Base-by-base conservation (phyloP, 2,113 vertebrate species). In the Todiramphus saurophagus region DNA sequence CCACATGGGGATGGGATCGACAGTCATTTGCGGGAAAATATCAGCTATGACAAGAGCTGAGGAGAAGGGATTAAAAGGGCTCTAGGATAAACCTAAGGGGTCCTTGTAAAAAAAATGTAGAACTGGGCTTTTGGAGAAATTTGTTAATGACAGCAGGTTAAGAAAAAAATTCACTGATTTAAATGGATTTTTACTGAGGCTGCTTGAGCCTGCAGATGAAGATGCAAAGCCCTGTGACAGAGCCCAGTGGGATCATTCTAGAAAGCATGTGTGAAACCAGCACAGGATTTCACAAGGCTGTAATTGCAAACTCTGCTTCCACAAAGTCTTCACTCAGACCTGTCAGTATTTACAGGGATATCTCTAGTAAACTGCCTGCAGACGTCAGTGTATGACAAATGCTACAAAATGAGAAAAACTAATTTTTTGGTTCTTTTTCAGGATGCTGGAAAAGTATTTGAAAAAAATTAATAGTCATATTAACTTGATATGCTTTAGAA, bases 401-500 rank as follows among this genome's bases (percentile, higher is more conserved):
- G 43, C 11, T 84, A 46, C 68, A 77, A 81, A 87, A 91, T 37
- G 31, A 95, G 56, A 79, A 51, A 89, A 93, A 92, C 4, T 33
- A 90, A 67, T 35, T 86, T 80, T 58, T 89, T 91, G 5, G 6
- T 60, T 95, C 68, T 46, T 46, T 75, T 84, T 88, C 63, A 90
- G 37, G 48, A 81, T 68, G 41, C 67, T 80, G n/a, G 83, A 87
- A 87, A 68, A 27, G 43, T 85, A 86, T 83, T 30, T 5, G 50
- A 77, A 87, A 96, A 87, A 46, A 46, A 13, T 20, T 67, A 73
- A 82, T 50, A 58, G 78, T 56, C 4, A 5, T 60, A 56, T 87
- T 88, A 79, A 84, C 73, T 77, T 59, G 63, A 35, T 84, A 31
- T 48, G 17, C 27, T 88, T 93, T 83, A 75, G 67, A 91, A 93